Evolutionary conservation across 1,140 invertebrate species (phyloP).

Genomic region (Bombus ignitus): DNA sequence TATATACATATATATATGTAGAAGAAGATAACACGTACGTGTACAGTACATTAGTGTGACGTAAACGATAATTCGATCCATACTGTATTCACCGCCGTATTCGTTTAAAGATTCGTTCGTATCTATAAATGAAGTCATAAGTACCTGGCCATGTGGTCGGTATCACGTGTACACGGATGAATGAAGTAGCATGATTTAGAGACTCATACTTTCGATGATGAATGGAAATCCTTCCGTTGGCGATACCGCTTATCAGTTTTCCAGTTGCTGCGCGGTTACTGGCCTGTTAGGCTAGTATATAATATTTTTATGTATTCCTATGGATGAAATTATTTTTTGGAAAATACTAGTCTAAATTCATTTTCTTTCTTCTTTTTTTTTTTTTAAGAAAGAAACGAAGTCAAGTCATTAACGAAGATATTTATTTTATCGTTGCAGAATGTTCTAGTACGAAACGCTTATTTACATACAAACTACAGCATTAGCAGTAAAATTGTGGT

Average conservation of each 20-base stretch:
- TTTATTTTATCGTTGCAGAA: not conserved
- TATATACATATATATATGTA: not conserved
- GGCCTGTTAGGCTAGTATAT: not conserved
- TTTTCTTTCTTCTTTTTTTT: not conserved
- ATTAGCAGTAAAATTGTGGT: not conserved
- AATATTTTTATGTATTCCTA: not conserved
- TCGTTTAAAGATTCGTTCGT: constrained; percentile 13
- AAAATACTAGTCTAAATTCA: too few relatives aligned
- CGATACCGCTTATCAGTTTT: constrained; percentile 7
- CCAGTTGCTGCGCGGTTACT: not conserved
- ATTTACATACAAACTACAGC: not conserved
- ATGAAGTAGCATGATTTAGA: constrained; percentile 48
- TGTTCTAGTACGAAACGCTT: too few relatives aligned
- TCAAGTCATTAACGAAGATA: not conserved
- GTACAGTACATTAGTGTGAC: constrained; percentile 25
- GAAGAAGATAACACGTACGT: not conserved
- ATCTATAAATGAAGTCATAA: constrained; percentile 32
- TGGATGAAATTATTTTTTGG: not conserved
- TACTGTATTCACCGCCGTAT: constrained; percentile 20
- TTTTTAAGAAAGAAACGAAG: not conserved
- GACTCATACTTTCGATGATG: constrained; percentile 32
- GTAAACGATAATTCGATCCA: constrained; percentile 40
- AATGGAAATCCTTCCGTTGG: constrained; percentile 8
- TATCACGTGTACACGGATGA: constrained; percentile 49
- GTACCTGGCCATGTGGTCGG: constrained; percentile 49